Evolutionary conservation across 2,113 vertebrate species (phyloP).

Genomic region (Oplegnathus fasciatus): DNA sequence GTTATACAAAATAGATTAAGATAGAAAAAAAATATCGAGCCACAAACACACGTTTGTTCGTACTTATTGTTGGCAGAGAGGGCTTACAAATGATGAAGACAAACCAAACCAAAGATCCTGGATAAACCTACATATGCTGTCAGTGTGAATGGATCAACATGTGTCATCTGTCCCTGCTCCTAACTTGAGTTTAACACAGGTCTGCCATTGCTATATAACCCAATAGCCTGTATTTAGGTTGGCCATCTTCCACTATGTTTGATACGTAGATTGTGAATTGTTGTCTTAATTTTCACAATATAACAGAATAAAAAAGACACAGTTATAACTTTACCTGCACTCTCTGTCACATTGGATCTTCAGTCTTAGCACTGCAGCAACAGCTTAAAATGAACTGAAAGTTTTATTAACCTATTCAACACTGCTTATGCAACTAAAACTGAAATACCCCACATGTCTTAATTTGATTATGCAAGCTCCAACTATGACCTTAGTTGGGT

Average conservation of each 20-base stretch:
- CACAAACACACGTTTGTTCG: not conserved
- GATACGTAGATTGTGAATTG: not conserved
- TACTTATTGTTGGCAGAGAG: not conserved
- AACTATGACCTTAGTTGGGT: not conserved
- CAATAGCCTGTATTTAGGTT: not conserved
- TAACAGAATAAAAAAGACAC: not conserved
- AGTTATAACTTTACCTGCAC: not conserved
- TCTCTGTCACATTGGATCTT: not conserved
- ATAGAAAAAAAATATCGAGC: no score
- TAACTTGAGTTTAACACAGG: not conserved
- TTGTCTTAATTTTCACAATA: no score
- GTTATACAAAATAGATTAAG: no score
- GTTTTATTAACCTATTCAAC: not conserved
- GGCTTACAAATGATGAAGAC: not conserved
- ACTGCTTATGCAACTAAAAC: constrained; percentile 6
- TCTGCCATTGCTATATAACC: not conserved
- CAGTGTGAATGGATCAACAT: not conserved
- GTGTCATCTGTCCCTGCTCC: not conserved
- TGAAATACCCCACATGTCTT: not conserved
- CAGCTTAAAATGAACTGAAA: not conserved
- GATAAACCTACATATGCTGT: not conserved
- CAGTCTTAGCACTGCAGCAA: not conserved
- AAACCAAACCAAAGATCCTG: not conserved
- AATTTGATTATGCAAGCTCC: constrained; percentile 22
- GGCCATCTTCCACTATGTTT: not conserved